These are phyloP conservation scores for Strongylocentrotus purpuratus DNA, from an alignment of 35 echinoderm and acorn worm species.

Conservation along the genomic window DNA sequence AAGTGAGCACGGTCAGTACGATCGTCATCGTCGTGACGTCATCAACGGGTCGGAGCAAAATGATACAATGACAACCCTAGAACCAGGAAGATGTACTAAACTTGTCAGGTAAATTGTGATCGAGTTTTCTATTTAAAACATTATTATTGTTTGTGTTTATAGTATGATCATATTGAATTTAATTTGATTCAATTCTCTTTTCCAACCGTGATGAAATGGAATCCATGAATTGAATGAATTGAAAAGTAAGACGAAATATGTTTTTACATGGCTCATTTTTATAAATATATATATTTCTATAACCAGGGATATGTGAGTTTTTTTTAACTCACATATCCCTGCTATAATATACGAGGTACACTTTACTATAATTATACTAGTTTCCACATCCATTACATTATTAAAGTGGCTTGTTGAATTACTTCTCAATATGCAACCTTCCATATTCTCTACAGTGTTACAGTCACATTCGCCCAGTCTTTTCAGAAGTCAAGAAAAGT, in stretches of 20 bases:
- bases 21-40: background rate
- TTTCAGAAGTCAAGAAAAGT: slow-evolving; percentile 25
- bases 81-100: slow-evolving; percentile 32
- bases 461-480: slow-evolving; percentile 38
- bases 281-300: too few relatives aligned
- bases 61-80: background rate
- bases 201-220: background rate
- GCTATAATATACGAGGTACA: background rate
- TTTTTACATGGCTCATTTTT: too few relatives aligned
- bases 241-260: too few relatives aligned
- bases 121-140: background rate
- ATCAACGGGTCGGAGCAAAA: slow-evolving; percentile 10
- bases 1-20: background rate
- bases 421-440: background rate
- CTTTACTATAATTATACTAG: background rate
- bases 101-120: background rate
- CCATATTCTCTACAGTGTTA: background rate
- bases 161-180: too few relatives aligned
- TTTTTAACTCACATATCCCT: too few relatives aligned
- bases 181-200: too few relatives aligned
- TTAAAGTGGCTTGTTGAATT: background rate
- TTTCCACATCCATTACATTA: background rate
- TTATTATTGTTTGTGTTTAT: too few relatives aligned
- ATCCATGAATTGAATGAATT: too few relatives aligned
- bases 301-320: too few relatives aligned